Evolutionary conservation across 1,140 invertebrate species (phyloP).

Genomic region (Calosoma granatense): DNA sequence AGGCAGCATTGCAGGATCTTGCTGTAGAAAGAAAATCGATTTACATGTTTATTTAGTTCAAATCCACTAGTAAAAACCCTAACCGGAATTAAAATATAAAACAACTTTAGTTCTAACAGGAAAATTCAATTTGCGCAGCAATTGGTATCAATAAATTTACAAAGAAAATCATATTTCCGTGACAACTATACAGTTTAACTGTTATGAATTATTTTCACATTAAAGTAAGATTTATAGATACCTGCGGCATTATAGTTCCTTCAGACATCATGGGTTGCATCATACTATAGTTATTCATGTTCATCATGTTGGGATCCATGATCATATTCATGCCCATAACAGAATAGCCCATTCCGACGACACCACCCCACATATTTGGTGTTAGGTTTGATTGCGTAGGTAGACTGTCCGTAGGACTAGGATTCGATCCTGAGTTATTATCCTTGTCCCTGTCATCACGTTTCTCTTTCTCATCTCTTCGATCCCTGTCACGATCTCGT

Average conservation of each 20-base stretch:
- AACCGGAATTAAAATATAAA: no score
- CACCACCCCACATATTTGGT: conserved; percentile 33
- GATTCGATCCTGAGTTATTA: conserved; percentile 28
- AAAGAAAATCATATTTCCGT: no score
- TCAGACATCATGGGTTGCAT: conserved; percentile 40
- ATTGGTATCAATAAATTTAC: no score
- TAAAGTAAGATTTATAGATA: conserved; percentile 16
- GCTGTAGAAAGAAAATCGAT: no score
- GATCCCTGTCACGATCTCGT: conserved; percentile 33
- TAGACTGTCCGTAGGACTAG: conserved; percentile 23
- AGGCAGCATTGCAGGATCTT: conserved; percentile 23
- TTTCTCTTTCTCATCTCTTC: conserved; percentile 30
- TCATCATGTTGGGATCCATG: conserved; percentile 42
- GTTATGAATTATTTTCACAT: not conserved
- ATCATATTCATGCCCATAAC: conserved; percentile 53
- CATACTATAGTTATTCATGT: conserved; percentile 42
- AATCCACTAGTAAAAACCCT: no score
- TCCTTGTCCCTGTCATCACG: conserved; percentile 26
- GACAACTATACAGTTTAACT: not conserved
- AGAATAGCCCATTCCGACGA: conserved; percentile 32
- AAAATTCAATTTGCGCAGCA: no score
- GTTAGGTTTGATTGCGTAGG: conserved; percentile 19
- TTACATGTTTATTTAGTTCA: no score
- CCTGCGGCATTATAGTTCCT: conserved; percentile 36
- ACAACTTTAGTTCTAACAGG: no score